Conservation (phyloP, 2,797 vertebrate genomes). For the Coracias cyanogaster region DNA sequence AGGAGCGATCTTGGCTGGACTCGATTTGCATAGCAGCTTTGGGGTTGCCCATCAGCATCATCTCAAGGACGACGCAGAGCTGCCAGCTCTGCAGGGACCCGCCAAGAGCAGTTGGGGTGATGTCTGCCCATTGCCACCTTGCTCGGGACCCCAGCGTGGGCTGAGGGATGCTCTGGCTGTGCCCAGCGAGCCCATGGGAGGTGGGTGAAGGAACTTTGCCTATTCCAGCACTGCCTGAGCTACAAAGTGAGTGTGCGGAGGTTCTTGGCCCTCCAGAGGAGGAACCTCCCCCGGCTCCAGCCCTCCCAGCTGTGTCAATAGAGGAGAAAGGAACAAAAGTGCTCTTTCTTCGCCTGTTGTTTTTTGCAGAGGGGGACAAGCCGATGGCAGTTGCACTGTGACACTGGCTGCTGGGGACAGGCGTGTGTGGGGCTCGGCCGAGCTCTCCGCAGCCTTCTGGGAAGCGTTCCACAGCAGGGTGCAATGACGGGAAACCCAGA, state of each 20-base stretch:
- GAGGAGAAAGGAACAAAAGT: constrained; percentile 75
- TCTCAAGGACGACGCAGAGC: accelerated
- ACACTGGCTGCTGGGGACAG: constrained; percentile 2
- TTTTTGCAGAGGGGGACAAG: constrained; percentile 6
- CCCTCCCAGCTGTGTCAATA: constrained; percentile 89
- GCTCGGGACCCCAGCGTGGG: accelerated
- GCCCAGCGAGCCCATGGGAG: accelerated
- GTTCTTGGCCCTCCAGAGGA: constrained; percentile 72
- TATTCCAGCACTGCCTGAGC: background rate
- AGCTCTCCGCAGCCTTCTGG: background rate
- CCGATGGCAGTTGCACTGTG: background rate
- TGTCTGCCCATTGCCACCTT: accelerated
- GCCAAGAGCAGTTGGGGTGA: background rate
- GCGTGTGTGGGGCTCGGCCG: background rate
- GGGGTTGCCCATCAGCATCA: accelerated
- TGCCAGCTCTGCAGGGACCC: background rate
- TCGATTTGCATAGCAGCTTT: accelerated
- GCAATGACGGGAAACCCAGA: background rate
- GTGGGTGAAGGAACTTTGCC: background rate
- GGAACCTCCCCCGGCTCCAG: constrained; percentile 68
- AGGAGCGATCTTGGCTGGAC: background rate
- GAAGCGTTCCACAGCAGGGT: background rate
- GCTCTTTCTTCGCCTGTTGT: constrained; percentile 28
- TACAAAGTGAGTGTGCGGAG: background rate
- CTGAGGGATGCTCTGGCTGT: background rate